Evolutionary conservation across 2,888 invertebrate species (phyloP).

Genomic region (Drosophila maculinotata): DNA sequence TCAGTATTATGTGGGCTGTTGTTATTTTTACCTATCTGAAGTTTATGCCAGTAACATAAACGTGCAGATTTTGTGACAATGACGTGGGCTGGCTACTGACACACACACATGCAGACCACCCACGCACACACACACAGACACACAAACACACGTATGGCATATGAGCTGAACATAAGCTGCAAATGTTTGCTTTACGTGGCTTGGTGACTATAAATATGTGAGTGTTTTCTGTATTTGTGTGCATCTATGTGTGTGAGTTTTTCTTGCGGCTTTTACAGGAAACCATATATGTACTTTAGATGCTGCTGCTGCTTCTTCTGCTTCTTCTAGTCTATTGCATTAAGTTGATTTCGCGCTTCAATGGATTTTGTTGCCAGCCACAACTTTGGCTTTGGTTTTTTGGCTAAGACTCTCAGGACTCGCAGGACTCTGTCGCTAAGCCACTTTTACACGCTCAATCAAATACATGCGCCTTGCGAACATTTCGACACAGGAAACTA

Average conservation of each 20-base stretch:
- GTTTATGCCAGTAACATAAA: slow-evolving; percentile 36
- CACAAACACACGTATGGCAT: slow-evolving; percentile 2
- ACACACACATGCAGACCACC: slow-evolving; percentile 9
- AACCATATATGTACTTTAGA: slow-evolving; percentile 19
- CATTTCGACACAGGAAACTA: slow-evolving; percentile 26
- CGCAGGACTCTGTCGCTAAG: slow-evolving; percentile 43
- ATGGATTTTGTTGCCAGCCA: slow-evolving; percentile 61
- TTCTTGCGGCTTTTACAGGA: slow-evolving; percentile 40
- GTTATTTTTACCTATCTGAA: slow-evolving; percentile 41
- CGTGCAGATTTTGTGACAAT: slow-evolving; percentile 40
- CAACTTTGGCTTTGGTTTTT: slow-evolving; percentile 59
- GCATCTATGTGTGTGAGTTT: slow-evolving; percentile 11
- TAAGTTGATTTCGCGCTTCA: slow-evolving; percentile 78
- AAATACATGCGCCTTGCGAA: slow-evolving; percentile 59
- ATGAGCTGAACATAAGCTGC: slow-evolving; percentile 47
- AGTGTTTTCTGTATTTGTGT: slow-evolving; percentile 2
- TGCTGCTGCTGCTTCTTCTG: slow-evolving; percentile 21
- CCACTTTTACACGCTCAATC: slow-evolving; percentile 76
- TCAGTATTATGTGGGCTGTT: slow-evolving; percentile 21
- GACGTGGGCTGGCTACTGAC: slow-evolving; percentile 30
- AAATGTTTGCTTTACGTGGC: slow-evolving; percentile 71
- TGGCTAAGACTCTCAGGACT: slow-evolving; percentile 20
- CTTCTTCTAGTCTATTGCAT: slow-evolving; percentile 70
- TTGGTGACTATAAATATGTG: slow-evolving; percentile 31
- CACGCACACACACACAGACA: slow-evolving; percentile 1